Evolutionary conservation across 2,797 vertebrate species (phyloP), one percentile per base, ranked within the genome.

Genomic region (Rhinoraja longicauda): DNA sequence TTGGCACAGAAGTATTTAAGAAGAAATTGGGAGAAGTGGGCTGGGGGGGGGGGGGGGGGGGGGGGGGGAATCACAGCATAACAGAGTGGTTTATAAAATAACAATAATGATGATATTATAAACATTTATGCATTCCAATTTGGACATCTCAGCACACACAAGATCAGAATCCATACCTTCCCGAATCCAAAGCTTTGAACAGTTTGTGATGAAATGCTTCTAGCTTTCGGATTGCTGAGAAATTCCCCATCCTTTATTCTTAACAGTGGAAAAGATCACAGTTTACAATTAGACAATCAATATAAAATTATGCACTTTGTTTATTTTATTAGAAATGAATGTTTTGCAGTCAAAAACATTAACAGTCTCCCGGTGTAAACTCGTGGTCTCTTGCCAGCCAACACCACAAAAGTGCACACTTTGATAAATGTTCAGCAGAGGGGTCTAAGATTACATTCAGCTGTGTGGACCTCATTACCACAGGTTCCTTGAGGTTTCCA

Each of bases 101-200:
- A 13, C 15, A 64, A 24, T 64, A 26, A 0, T 15, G 9, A 36
- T 1, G 13, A 79, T 57, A n/a, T 76, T 3, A 59, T 64, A 84
- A 64, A 88, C n/a, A 8, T 64, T 88, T 88, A 88, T 24, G 24
- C 32, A 21, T 64, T 88, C 59, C 1, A 15, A 19, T 88, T 88
- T 64, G 21, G 62, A 88, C 29, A 82, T 53, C n/a, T 57, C 79
- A 57, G n/a, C 79, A 57, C 45, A 32, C 17, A n/a, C 62, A 0
- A 64, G 59, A 17, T 88, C 32, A 17, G 77, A 39, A 78, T 78
- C 32, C 95, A 95, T 96, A 98, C 98, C 97, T 98, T 97, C 93
- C 98, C 97, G 95, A 97, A 98, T 73, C 98, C 98, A 94, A 97
- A 97, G 95, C 96, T 97, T 94, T 95, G 96, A 92, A 95, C 94